Evolutionary conservation across 2,888 invertebrate genomes (phyloP), one percentile per base, ranked within the genome.

Genomic region (Salticus scenicus): DNA sequence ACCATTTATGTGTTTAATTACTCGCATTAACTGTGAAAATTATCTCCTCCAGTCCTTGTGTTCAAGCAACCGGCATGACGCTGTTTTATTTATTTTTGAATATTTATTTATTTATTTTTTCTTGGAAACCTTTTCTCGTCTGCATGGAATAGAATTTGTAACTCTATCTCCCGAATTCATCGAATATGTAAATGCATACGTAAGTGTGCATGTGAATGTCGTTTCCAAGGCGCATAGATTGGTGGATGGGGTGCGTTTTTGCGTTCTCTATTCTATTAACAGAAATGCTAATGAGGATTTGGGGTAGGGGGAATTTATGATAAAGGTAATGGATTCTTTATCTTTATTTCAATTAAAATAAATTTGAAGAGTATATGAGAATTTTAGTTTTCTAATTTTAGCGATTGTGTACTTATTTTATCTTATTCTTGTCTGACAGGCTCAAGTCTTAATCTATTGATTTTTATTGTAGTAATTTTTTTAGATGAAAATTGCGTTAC

Each of bases 11-110:
- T 63, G 73, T 76, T 83, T 83, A 83, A 83, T 83, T 83, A 83
- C 83, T 72, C 37, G 69, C 83, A 83, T 83, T 83, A 83, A 83
- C 83, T 69, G 83, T 72, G 71, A 69, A 77, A 83, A 83, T 83
- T 83, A 83, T 83, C 76, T 76, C 64, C 66, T 66, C 28, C 67
- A 37, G 57, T 42, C 70, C 70, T 69, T 51, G 72, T 51, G 33
- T 66, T 51, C 37, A 1, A 57, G 33, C 67, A 80, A 47, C 24
- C 72, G 41, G 69, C 66, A 31, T 66, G 31, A 33, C 20, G 33
- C 33, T 66, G 17, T 69, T 71, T 76, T 82, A 69, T 82, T 66
- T 31, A 17, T 30, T 72, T 73, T n/a, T n/a, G n/a, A n/a, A 37
- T 63, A 33, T 31, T n/a, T 47, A 30, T 33, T 17, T 73, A 30